Conservation (phyloP, 2,888 invertebrate species). For the Drosophila hamatofila region DNA sequence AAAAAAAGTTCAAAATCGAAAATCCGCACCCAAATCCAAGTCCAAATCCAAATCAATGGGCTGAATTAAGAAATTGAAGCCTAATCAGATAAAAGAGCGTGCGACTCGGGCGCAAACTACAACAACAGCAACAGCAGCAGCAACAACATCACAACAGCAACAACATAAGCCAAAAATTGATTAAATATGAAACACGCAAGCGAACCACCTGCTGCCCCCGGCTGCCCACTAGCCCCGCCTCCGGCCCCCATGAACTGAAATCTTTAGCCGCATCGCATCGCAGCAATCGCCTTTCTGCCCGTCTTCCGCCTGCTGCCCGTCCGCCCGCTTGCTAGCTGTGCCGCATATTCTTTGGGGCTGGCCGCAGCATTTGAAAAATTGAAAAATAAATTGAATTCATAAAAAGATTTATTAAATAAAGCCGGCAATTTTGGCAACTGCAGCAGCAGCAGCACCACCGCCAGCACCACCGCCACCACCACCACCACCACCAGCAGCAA, state of each 20-base stretch:
- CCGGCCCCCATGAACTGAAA: slow-evolving; percentile 15
- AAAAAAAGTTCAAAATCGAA: slow-evolving; percentile 12
- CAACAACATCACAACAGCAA: slow-evolving; percentile 14
- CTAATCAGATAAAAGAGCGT: slow-evolving; percentile 77
- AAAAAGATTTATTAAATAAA: slow-evolving; percentile 76
- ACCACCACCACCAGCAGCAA: slow-evolving; percentile 19
- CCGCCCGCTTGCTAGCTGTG: slow-evolving; percentile 4
- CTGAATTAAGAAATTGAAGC: slow-evolving; percentile 80
- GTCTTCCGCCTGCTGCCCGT: neutral
- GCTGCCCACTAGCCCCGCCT: slow-evolving; percentile 10
- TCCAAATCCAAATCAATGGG: slow-evolving; percentile 57
- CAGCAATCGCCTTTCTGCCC: slow-evolving; percentile 27
- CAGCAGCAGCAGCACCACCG: slow-evolving; percentile 20
- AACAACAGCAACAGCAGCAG: slow-evolving; percentile 6
- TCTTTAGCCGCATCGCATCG: slow-evolving; percentile 48
- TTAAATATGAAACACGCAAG: slow-evolving; percentile 82
- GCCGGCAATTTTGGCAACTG: slow-evolving; percentile 68
- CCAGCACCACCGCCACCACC: slow-evolving; percentile 22
- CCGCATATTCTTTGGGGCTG: slow-evolving; percentile 33
- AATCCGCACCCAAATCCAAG: slow-evolving; percentile 40
- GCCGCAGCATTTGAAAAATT: slow-evolving; percentile 70
- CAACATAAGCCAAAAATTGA: slow-evolving; percentile 67
- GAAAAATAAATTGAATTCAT: slow-evolving; percentile 75
- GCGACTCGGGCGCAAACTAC: slow-evolving; percentile 46
- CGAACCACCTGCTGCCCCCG: slow-evolving; percentile 41